Evolutionary conservation across 2,888 invertebrate genomes (phyloP).

Genomic region (Aquatica leii): DNA sequence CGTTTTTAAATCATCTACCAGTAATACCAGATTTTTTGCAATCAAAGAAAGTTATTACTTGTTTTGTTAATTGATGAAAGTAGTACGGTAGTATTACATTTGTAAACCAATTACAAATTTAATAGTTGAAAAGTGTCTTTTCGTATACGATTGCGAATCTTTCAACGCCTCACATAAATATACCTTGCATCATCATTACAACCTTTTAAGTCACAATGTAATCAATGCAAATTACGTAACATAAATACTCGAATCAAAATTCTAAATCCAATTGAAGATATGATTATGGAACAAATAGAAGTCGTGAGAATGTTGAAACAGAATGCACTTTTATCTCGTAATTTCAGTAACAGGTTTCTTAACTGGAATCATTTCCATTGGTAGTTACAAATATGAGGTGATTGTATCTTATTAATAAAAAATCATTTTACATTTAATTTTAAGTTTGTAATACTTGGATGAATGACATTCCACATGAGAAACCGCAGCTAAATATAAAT

Average conservation of each 20-base stretch:
- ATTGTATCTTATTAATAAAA: conserved; percentile 14
- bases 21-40: too few species aligned
- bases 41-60: too few species aligned
- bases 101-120: too few species aligned
- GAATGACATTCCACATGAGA: conserved; percentile 12
- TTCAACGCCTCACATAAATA: too few species aligned
- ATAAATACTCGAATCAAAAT: not conserved
- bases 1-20: too few species aligned
- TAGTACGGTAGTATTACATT: too few species aligned
- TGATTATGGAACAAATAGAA: conserved; percentile 13
- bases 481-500: conserved; percentile 21
- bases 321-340: conserved; percentile 29
- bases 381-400: conserved; percentile 30
- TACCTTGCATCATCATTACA: too few species aligned
- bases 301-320: conserved; percentile 27
- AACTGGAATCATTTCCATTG: conserved; percentile 25
- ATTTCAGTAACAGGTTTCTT: conserved; percentile 30
- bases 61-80: too few species aligned
- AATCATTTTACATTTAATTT: conserved; percentile 1
- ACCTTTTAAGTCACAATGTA: too few species aligned
- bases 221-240: too few species aligned
- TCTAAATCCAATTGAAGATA: not conserved
- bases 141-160: too few species aligned
- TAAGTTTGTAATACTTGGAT: conserved; percentile 7
- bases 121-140: too few species aligned